Evolutionary conservation across 2,888 invertebrate species (phyloP), one percentile per base, ranked within the genome.

Genomic region (Aspidapion aeneum): DNA sequence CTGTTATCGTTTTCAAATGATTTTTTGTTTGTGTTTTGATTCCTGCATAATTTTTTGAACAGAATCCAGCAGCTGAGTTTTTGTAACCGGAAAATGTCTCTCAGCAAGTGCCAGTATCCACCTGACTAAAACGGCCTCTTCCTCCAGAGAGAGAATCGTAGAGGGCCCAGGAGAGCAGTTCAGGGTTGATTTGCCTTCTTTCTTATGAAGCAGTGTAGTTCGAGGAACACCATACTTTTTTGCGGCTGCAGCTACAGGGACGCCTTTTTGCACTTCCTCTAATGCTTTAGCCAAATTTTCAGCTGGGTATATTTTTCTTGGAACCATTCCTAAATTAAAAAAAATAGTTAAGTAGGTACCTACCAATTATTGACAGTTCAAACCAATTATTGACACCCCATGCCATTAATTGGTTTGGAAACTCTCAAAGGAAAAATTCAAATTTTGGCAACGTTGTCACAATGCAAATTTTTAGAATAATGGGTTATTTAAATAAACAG

Each of bases 221-320:
- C 55, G 51, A n/a, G 60, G 63, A 21, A 63, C 49, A 49, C 63
- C 60, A 55, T 61, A 60, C 22, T 48, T 49, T 60, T 60, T 63
- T 35, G 55, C 20, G 20, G 57, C 63, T 59, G 57, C 48, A 16
- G 55, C 12, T 20, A 55, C 55, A 19, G 55, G 55, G 20, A 18
- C 18, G 20, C 55, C 55, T 19, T 55, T 9, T 55, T 55, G 1
- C 18, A 55, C 55, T 19, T 55, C 55, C 20, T 55, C 55, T 20
- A 55, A 20, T 17, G 55, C 55, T 18, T 5, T 55, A 19, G 18
- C 18, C 55, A 55, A 19, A 7, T 55, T 7, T 9, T 55, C 17
- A 9, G 18, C 7, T 19, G 19, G 18, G 9, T 55, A 55, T 12
- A 16, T 7, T 55, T 55, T 55, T 55, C 35, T 35, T 35, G 35